Base-by-base conservation (phyloP, 1,140 invertebrate genomes). In the Ephestia elutella region DNA sequence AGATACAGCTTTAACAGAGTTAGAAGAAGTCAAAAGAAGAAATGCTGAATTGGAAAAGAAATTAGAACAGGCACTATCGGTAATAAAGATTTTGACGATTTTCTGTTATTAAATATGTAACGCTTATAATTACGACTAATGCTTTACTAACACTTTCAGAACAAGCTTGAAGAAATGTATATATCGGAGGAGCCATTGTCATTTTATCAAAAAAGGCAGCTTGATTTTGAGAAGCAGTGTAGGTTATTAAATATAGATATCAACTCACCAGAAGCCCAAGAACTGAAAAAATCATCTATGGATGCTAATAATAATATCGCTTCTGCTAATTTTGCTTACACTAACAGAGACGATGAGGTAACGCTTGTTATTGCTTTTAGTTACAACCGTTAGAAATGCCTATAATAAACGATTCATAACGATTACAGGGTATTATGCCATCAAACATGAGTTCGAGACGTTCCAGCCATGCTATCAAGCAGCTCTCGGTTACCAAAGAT, bases 1-100 rank as follows among this genome's bases (percentile, higher is more conserved):
- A 59, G 94, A 96, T 62, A 92, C 92, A 32, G 92, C 93, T 0
- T 92, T 93, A 78, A 91, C 91, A 17, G 94, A 95, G 75, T 86
- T 96, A 44, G 95, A 96, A 78, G 95, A 95, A 85, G 90, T 93
- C 59, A 95, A 93, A 75, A 91, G 93, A 71, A 92, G 92, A 78
- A 95, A 95, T 66, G 89, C 92, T 50, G 89, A 93, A 70, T 82
- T 96, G 61, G 95, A 96, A 76, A 94, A 92, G 73, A 92, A 92
- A 85, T 75, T 93, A 64, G 90, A 92, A 75, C 91, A 92, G 65
- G 88, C 89, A 32, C 67, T 92, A 64, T 86, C 90, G 89, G 92
- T 92, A 82, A 87, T 70, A 13, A 18, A 25, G 15, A 19, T 21
- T 61, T 55, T 0, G 18, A 54, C 0, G 8, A 53, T 25, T n/a